phyloP scores from a whole-genome alignment of 2,888 invertebrate species.

The Pelosia muscerda region DNA sequence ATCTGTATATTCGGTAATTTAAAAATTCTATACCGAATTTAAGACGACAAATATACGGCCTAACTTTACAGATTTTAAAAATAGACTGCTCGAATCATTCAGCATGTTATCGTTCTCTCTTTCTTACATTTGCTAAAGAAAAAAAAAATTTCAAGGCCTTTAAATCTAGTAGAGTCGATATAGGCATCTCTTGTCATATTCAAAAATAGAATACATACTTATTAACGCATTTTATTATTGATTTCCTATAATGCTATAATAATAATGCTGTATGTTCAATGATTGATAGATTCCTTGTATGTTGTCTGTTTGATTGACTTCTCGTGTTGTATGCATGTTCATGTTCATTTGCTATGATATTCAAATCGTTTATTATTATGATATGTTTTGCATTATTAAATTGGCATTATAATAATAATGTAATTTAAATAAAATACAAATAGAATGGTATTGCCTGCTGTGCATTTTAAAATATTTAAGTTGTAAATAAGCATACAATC shows the following conservation, averaged over 20 bases:
- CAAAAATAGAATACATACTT: background rate
- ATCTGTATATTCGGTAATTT: no score
- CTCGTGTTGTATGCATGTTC: background rate
- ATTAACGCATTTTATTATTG: background rate
- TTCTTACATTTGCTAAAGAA: no score
- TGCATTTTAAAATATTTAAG: background rate
- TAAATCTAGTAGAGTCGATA: background rate
- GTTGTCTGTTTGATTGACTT: background rate
- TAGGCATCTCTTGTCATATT: background rate
- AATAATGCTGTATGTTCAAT: background rate
- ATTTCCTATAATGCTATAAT: background rate
- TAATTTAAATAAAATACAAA: background rate
- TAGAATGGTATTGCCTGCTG: background rate
- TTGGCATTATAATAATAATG: background rate
- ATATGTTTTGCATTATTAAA: slow-evolving; percentile 1
- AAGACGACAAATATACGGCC: no score
- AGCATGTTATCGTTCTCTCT: no score
- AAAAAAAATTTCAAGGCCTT: background rate
- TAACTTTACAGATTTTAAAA: no score
- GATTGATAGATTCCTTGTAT: slow-evolving; percentile 4
- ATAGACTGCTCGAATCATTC: no score
- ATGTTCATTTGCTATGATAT: slow-evolving; percentile 4
- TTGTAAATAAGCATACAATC: background rate
- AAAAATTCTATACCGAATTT: no score
- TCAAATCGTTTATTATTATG: background rate